A percentile compares a stretch with the other conserved stretches of the same genome.
phyloP scores from a whole-genome alignment of 2,888 invertebrate species.

The Drosophila mayaguana region DNA sequence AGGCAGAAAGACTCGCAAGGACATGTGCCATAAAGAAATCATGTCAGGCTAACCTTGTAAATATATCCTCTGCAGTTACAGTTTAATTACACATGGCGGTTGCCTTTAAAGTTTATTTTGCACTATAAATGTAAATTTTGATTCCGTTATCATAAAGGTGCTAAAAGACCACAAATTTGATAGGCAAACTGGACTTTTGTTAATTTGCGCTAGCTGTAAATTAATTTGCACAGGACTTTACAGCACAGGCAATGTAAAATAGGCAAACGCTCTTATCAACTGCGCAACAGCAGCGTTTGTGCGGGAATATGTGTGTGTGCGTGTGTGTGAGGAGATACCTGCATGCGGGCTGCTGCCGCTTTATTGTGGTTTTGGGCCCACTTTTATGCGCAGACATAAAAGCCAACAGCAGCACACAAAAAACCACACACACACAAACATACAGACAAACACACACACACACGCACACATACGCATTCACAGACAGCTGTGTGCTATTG shows the following conservation, averaged over 20 bases:
- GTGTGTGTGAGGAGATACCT: slow-evolving; percentile 36
- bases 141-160: slow-evolving; percentile 4
- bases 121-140: background rate
- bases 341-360: slow-evolving; percentile 52
- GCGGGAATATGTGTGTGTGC: background rate
- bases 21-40: background rate
- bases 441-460: background rate
- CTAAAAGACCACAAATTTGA: slow-evolving; percentile 6
- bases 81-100: background rate
- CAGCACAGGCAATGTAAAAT: slow-evolving; percentile 14
- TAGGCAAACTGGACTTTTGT: slow-evolving; percentile 12
- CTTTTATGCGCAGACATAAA: slow-evolving; percentile 71
- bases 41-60: background rate
- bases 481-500: slow-evolving; percentile 15
- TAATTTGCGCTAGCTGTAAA: slow-evolving; percentile 61
- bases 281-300: slow-evolving; percentile 21
- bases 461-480: background rate
- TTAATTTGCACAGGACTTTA: slow-evolving; percentile 66
- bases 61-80: background rate
- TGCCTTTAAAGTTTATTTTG: background rate
- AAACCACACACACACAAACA: background rate
- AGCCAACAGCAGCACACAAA: slow-evolving; percentile 26
- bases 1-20: background rate
- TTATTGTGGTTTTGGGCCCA: slow-evolving; percentile 66
- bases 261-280: slow-evolving; percentile 65